Base-by-base conservation (phyloP, 2,113 vertebrate species). In the Tenrec ecaudatus region DNA sequence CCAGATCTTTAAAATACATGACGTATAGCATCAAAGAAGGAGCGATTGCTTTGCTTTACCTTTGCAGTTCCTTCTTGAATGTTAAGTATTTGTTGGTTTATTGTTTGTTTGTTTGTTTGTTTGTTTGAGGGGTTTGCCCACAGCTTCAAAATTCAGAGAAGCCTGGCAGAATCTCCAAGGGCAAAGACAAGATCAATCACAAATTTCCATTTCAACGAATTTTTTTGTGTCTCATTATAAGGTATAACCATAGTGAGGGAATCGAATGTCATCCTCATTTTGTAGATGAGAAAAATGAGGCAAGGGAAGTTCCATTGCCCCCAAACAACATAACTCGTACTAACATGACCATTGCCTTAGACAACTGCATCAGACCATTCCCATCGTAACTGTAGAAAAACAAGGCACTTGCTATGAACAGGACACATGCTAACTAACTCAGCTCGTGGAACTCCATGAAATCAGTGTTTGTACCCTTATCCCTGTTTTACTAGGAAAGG, bases 1-100 rank as follows among this genome's bases (percentile, higher is more conserved):
- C 68, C 43, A 40, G 29, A 76, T 15, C 82, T 86, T 23, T 43
- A 2, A 11, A 40, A 79, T 36, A 62, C 3, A 29, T 17, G 69
- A 93, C 77, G 64, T 36, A 81, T 29, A 53, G 47, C 62, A 60
- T 62, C 17, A 25, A 73, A 66, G 43, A 90, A 79, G 22, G 27
- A 69, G n/a, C 60, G n/a, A 90, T 71, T 68, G 64, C 77, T 43
- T 71, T 58, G 64, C 77, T 43, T 60, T 82, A 58, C 38, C 33
- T 66, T 81, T 69, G 60, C 17, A 60, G 11, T 33, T 53, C 36
- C 69, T 82, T 92, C 36, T 60, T 86, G 62, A 36, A 87, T 76
- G 76, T 83, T 78, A 86, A 93, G 60, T 86, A 76, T 58, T 76
- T 87, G 53, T 40, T 62, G n/a, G 40, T 57, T 38, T 89, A 10